These are phyloP conservation scores for Eira barbara DNA, from an alignment of 2,113 vertebrate species.

Conservation along the genomic window DNA sequence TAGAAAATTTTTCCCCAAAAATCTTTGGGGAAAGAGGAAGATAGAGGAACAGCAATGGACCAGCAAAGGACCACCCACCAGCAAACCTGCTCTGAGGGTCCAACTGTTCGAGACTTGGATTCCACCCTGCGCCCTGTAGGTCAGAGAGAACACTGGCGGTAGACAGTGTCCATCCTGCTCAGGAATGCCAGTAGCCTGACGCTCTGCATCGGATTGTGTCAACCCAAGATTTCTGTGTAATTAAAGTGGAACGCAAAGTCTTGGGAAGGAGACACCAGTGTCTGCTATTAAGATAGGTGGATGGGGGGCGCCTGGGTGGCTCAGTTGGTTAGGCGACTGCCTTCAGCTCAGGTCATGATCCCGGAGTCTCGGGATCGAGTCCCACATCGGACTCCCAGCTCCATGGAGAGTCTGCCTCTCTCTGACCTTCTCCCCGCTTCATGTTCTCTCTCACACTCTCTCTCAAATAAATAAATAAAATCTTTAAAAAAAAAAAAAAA, in stretches of 20 bases:
- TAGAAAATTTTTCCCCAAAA: not conserved
- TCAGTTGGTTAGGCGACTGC: too few relatives aligned
- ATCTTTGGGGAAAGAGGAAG: not conserved
- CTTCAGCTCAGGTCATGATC: too few relatives aligned
- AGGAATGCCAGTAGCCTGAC: not conserved
- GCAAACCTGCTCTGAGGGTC: not conserved
- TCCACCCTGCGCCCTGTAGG: fast-evolving
- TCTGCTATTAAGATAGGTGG: not conserved
- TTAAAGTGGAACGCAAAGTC: not conserved
- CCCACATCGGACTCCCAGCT: too few relatives aligned
- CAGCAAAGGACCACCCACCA: not conserved
- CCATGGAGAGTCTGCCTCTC: too few relatives aligned
- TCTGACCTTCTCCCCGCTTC: too few relatives aligned
- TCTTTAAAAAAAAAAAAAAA: too few relatives aligned
- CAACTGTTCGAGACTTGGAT: not conserved
- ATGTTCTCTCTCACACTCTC: too few relatives aligned
- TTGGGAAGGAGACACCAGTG: not conserved
- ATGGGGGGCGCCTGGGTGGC: too few relatives aligned
- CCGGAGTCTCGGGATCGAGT: too few relatives aligned
- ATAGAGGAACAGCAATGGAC: not conserved
- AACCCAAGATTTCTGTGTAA: not conserved
- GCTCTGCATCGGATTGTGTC: too few relatives aligned
- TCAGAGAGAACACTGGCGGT: not conserved
- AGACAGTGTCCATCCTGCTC: not conserved
- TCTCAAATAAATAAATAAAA: too few relatives aligned